Evolutionary conservation across 2,797 vertebrate genomes (phyloP).

Genomic region (Anas bahamensis): DNA sequence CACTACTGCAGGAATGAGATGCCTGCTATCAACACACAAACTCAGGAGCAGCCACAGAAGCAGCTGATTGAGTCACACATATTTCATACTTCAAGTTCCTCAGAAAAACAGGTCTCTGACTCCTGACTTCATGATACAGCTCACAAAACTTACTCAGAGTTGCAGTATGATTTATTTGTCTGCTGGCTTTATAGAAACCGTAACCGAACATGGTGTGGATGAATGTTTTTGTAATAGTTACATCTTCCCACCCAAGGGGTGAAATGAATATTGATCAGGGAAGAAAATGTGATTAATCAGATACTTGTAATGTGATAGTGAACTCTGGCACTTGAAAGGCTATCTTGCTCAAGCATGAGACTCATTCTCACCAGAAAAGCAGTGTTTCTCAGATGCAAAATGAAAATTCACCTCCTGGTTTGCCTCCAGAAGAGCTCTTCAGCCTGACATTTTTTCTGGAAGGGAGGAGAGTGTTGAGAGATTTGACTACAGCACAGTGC

Average conservation of each 20-base stretch:
- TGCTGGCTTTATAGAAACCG: not conserved
- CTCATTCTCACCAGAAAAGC: conserved; percentile 22
- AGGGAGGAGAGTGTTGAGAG: conserved; percentile 27
- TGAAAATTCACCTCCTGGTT: conserved; percentile 10
- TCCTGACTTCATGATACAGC: not conserved
- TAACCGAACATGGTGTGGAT: not conserved
- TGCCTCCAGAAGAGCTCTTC: conserved; percentile 35
- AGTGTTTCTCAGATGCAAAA: not conserved
- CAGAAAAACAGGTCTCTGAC: not conserved
- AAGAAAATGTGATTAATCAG: not conserved
- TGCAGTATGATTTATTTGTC: not conserved
- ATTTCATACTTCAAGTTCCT: not conserved
- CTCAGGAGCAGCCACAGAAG: not conserved
- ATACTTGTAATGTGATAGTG: not conserved
- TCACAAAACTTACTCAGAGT: not conserved
- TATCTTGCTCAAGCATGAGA: not conserved
- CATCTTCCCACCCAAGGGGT: not conserved
- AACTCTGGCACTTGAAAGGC: conserved; percentile 1
- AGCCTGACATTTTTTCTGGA: conserved; percentile 36
- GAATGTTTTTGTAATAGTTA: not conserved
- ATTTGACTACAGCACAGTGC: conserved; percentile 28
- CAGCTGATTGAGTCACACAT: not conserved
- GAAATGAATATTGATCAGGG: not conserved
- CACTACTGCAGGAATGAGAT: not conserved
- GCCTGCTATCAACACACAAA: not conserved